phyloP scores from a whole-genome alignment of 2,888 invertebrate genomes.

The Bembecia ichneumoniformis region DNA sequence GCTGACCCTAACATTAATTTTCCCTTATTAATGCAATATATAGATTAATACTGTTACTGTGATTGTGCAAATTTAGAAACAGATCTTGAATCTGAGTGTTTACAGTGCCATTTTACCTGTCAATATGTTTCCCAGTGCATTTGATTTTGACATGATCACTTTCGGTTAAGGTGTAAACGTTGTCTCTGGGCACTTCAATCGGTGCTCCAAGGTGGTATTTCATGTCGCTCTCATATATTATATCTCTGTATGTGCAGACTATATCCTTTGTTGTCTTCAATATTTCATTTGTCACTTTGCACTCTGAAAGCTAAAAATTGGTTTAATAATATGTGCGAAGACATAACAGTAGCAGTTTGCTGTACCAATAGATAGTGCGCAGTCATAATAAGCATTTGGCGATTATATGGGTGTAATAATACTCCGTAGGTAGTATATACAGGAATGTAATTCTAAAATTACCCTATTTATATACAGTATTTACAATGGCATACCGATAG shows the following conservation, averaged over 20 bases:
- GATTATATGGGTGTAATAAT: too few species aligned
- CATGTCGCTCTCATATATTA: constrained; percentile 78
- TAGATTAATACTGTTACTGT: too few species aligned
- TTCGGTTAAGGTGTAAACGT: constrained; percentile 73
- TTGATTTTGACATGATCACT: constrained; percentile 82
- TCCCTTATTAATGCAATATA: too few species aligned
- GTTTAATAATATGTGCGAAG: too few species aligned
- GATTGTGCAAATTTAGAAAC: background rate
- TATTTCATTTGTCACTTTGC: constrained; percentile 38
- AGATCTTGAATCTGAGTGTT: background rate
- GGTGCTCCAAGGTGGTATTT: constrained; percentile 67
- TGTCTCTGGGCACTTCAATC: constrained; percentile 62
- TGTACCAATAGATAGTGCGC: background rate
- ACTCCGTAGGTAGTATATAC: too few species aligned
- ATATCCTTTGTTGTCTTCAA: constrained; percentile 36
- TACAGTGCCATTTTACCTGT: constrained; percentile 26
- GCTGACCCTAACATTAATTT: too few species aligned
- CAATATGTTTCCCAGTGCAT: constrained; percentile 59
- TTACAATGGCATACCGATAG: too few species aligned
- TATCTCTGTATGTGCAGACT: constrained; percentile 75
- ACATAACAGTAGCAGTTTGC: background rate
- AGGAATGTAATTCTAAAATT: too few species aligned
- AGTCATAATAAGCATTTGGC: too few species aligned
- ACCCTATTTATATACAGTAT: too few species aligned
- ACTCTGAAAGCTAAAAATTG: constrained; percentile 62